Percentiles rank a stretch among this genome's conserved stretches.
Conservation (phyloP, 2,888 invertebrate species). For the Tipula helvola region DNA sequence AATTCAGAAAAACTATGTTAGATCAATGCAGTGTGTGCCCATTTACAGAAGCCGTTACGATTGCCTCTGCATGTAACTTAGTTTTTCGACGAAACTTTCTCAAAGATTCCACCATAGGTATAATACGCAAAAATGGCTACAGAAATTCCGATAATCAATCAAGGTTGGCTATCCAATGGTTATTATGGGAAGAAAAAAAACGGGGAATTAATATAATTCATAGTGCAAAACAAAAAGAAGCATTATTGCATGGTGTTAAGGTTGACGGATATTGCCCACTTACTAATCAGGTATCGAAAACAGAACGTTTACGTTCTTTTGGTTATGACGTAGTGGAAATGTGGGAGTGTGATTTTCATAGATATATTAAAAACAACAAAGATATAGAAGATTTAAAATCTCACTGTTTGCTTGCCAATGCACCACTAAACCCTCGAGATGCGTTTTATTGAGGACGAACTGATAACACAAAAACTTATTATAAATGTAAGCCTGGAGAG, state of each 20-base stretch:
- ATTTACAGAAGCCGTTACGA: too few relatives aligned
- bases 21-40: constrained; percentile 19
- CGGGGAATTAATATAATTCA: too few relatives aligned
- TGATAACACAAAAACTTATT: neutral
- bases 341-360: neutral
- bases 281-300: neutral
- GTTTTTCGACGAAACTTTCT: too few relatives aligned
- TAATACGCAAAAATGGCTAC: constrained; percentile 23
- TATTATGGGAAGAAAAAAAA: too few relatives aligned
- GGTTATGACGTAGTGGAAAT: constrained; percentile 9
- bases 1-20: too few relatives aligned
- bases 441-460: neutral
- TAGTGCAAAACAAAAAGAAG: too few relatives aligned
- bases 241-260: too few relatives aligned
- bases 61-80: too few relatives aligned
- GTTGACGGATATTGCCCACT: neutral
- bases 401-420: neutral
- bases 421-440: neutral
- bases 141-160: constrained; percentile 21
- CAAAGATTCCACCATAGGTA: too few relatives aligned
- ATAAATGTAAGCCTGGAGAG: neutral
- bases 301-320: neutral
- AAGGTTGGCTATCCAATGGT: neutral
- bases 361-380: neutral
- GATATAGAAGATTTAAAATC: neutral